A percentile compares a stretch with the other conserved stretches of the same genome.
phyloP scores from a whole-genome alignment of 2,113 vertebrate species.

The Glaucidium brasilianum region DNA sequence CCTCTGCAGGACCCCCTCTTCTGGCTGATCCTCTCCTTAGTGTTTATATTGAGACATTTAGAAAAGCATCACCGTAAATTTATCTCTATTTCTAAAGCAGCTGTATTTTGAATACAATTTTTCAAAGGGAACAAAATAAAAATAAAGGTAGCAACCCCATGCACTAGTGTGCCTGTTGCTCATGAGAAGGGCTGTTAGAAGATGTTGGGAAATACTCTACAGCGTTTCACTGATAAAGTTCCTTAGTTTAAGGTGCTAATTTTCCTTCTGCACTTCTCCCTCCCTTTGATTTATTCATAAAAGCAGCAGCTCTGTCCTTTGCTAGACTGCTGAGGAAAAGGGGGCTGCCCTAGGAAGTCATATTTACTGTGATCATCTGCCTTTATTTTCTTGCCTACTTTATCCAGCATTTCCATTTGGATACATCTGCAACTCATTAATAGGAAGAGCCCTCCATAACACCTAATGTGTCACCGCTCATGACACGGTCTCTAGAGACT shows the following conservation, averaged over 20 bases:
- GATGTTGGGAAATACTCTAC: fast-evolving
- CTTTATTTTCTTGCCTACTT: background rate
- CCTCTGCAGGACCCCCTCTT: no score
- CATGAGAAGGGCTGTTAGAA: fast-evolving
- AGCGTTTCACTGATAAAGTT: fast-evolving
- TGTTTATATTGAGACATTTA: fast-evolving
- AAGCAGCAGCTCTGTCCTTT: background rate
- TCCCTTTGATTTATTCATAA: no score
- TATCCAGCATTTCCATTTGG: background rate
- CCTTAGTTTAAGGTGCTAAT: background rate
- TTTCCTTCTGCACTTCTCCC: background rate
- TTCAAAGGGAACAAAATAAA: background rate
- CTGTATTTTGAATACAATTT: fast-evolving
- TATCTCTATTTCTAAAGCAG: background rate
- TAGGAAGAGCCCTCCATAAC: background rate
- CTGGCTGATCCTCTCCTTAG: no score
- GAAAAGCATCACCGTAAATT: fast-evolving
- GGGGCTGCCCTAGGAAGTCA: background rate
- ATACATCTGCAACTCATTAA: background rate
- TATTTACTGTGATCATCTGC: no score
- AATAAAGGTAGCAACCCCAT: background rate
- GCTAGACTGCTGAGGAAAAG: background rate
- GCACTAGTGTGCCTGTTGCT: no score
- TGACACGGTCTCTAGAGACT: fast-evolving
- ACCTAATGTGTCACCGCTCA: background rate